Base-by-base conservation (phyloP, 2,888 invertebrate species). In the Adineta ricciae region DNA sequence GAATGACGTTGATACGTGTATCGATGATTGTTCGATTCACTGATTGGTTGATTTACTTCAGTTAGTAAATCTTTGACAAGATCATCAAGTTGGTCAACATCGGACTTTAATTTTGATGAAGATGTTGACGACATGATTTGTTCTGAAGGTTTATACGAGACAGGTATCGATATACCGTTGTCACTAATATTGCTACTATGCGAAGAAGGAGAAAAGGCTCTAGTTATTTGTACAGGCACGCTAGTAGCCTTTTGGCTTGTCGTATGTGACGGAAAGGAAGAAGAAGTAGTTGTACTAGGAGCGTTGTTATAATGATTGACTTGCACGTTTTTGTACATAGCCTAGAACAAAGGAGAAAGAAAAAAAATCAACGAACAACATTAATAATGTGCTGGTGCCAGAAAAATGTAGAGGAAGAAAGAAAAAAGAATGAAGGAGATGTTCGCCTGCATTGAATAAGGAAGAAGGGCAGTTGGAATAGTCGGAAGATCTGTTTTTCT, bases 271-370 rank as follows among this genome's bases (percentile, higher is more conserved):
- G 78, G n/a, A 11, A 32, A 78, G 41, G 64, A 64, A 64, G 78
- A 41, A 78, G 78, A n/a, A 78, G 78, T 41, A 4, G 78, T 78
- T 41, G 38, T 78, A 78, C 11, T 78, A 78, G 41, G 7, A 78
- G 78, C 78, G 78, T 78, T 41, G 41, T 78, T 78, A 41, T 78
- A 78, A 78, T 78, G 78, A 78, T 78, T 78, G 78, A 78, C 78
- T 78, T 78, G 78, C 78, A 78, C 78, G 78, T 78, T 78, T 78
- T 78, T 78, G 78, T 78, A 78, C 78, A 78, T 78, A 78, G 41
- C 24, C 78, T 78, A 78, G 3, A 41, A 78, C 11, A 78, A 21
- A 78, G 41, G 78, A 78, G 41, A 41, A 78, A 41, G 46, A 78
- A 38, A 16, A 73, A 38, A 78, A 41, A 78, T 41, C 78, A 64